These are phyloP conservation scores for Lepidocolaptes lacrymiger DNA, from an alignment of 2,797 vertebrate species.

Conservation along the genomic window DNA sequence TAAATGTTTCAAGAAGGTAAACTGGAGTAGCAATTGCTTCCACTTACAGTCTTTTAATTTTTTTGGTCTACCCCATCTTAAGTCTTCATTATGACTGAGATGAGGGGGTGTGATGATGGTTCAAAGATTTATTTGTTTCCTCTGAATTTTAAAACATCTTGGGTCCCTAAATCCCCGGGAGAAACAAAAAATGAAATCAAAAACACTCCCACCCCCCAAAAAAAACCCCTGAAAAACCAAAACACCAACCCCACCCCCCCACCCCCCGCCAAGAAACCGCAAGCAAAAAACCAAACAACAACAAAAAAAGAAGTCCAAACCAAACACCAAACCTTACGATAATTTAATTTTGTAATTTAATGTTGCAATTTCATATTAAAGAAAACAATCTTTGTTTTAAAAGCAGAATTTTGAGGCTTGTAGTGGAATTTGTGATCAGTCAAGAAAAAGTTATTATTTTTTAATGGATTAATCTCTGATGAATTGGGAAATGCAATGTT, in stretches of 20 bases:
- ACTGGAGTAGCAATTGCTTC: not conserved
- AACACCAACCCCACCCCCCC: too few relatives aligned
- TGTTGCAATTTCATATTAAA: not conserved
- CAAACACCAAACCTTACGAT: rapidly evolving
- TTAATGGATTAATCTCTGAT: not conserved
- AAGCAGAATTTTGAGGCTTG: not conserved
- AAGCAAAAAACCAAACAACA: too few relatives aligned
- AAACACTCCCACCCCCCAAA: too few relatives aligned
- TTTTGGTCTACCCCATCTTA: not conserved
- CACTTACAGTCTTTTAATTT: not conserved
- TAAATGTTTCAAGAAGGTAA: not conserved
- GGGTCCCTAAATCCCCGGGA: not conserved
- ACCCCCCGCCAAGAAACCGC: too few relatives aligned
- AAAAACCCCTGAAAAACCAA: too few relatives aligned
- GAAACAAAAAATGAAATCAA: not conserved
- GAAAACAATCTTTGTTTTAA: not conserved
- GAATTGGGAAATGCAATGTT: not conserved
- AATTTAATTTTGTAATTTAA: not conserved
- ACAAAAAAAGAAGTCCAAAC: not conserved
- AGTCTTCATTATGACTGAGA: not conserved
- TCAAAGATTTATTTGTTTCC: not conserved
- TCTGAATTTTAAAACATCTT: not conserved
- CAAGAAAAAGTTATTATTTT: not conserved
- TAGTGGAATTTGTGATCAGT: not conserved
- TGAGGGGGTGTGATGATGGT: too few relatives aligned